Base-by-base conservation (phyloP, 2,888 invertebrate species). In the Ophion ventricosus region DNA sequence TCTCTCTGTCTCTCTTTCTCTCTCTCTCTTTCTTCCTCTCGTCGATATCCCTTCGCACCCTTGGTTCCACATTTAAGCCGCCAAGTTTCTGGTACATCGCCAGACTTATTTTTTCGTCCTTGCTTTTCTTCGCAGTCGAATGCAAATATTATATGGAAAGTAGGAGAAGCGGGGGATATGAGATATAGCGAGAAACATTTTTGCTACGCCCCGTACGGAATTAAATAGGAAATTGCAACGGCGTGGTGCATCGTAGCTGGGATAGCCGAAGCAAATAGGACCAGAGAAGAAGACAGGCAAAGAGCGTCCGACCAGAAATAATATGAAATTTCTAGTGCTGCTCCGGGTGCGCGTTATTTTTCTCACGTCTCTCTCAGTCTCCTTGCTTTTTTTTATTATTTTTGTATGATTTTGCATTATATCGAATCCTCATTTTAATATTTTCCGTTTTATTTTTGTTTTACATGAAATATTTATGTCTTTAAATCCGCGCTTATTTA, bases 291-390 rank as follows among this genome's bases (percentile, higher is more conserved):
- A 20, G n/a, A 59, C 23, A 40, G 40, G 17, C 23, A 57, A 23
- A 29, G 29, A 59, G 23, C 54, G 63, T 72, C 40, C 49, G 69
- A 35, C 69, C 26, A 49, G 63, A 64, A 83, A 61, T 63, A 63
- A 81, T 74, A 72, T 70, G 59, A 79, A 80, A 83, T 77, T 73
- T 54, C n/a, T 25, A 35, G 57, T 56, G 23, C 25, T 63, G 23
- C 70, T 73, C 67, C 23, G 59, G 57, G 66, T 25, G 69, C 76
- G 80, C 84, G 84, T 87, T 86, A 86, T 84, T 77, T 85, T 81
- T 76, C 67, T 61, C 54, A 43, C 35, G 1, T 17, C 54, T 61
- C 75, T 25, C n/a, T n/a, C n/a, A n/a, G n/a, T n/a, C n/a, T n/a
- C n/a, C n/a, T n/a, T n/a, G n/a, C n/a, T n/a, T n/a, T n/a, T n/a